Conservation (phyloP, 2,113 vertebrate genomes). For the Ophthalmolycus amberensis region DNA sequence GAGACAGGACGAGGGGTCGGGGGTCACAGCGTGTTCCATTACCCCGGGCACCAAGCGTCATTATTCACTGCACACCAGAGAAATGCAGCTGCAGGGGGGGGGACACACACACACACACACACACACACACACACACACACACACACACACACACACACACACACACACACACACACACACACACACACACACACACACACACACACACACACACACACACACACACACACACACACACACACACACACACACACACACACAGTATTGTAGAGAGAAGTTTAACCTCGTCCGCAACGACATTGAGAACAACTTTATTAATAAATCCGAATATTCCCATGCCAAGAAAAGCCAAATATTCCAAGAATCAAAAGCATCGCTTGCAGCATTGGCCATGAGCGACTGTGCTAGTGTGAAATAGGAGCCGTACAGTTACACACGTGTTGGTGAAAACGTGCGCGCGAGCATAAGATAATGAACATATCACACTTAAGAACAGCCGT, state of each 20-base stretch:
- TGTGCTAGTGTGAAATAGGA: no score
- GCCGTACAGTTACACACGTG: no score
- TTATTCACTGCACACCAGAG: conserved; percentile 65
- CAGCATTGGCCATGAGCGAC: background rate
- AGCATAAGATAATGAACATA: no score
- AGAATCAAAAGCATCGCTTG: fast-evolving
- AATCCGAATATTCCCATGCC: background rate
- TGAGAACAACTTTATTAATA: background rate
- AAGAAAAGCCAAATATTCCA: background rate
- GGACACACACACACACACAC: background rate
- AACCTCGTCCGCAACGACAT: conserved; percentile 31
- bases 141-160: no score
- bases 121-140: no score
- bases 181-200: background rate
- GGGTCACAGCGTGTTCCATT: conserved; percentile 49
- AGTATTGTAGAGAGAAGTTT: conserved; percentile 21
- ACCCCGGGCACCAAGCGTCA: conserved; percentile 45
- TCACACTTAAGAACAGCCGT: no score
- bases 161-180: background rate
- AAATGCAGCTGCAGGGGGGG: conserved; percentile 31
- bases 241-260: background rate
- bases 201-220: background rate
- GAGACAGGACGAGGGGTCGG: conserved; percentile 24
- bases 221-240: background rate
- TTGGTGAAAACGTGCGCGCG: no score